Evolutionary conservation across 2,797 vertebrate genomes (phyloP).

Genomic region (Neoniphon sammara): DNA sequence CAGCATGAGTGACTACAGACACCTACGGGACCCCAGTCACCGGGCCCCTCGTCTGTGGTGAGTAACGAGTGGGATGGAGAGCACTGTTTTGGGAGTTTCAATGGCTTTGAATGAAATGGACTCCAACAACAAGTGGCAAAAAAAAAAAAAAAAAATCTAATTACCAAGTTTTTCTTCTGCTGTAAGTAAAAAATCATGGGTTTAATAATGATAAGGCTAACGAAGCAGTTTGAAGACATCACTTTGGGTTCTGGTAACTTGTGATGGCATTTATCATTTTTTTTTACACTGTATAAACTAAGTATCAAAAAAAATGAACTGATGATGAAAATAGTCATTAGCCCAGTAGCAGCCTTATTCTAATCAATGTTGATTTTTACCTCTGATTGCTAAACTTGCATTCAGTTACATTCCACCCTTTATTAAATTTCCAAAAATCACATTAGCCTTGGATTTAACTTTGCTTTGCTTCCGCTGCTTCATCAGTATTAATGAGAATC

Average conservation of each 20-base stretch:
- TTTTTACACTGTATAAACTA: too few relatives aligned
- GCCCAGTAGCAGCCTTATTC: too few relatives aligned
- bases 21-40: conserved; percentile 38
- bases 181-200: neutral
- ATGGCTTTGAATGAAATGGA: neutral
- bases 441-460: neutral
- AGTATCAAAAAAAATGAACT: too few relatives aligned
- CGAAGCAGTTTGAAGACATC: too few relatives aligned
- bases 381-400: neutral
- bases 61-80: conserved; percentile 55
- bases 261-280: too few relatives aligned
- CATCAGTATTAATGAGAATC: conserved; percentile 36
- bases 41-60: conserved; percentile 46
- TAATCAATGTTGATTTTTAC: neutral
- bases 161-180: neutral
- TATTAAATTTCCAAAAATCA: too few relatives aligned
- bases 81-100: neutral
- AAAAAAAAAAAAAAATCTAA: neutral
- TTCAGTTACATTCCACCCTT: too few relatives aligned
- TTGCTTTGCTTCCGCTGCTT: conserved; percentile 2
- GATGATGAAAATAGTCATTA: too few relatives aligned
- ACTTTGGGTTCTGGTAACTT: too few relatives aligned
- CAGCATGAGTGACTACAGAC: conserved; percentile 53
- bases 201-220: too few relatives aligned
- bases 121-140: neutral